Base-by-base conservation (phyloP, 2,888 invertebrate genomes). In the Fissipunctia ypsillon region DNA sequence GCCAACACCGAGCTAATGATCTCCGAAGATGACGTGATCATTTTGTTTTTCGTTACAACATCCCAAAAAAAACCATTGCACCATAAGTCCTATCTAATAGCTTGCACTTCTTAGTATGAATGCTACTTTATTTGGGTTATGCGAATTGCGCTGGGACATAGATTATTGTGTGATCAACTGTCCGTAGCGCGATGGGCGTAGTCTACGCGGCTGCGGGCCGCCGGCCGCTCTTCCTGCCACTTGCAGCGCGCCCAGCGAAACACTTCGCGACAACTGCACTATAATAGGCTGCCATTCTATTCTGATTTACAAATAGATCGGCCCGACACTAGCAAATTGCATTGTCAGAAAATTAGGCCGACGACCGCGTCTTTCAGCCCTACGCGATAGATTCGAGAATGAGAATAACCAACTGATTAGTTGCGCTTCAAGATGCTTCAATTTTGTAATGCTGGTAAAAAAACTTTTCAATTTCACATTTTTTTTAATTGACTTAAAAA, bases 241-340 rank as follows among this genome's bases (percentile, higher is more conserved):
- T 41, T 61, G 68, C 60, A 54, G 10, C n/a, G 43, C 22, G 28
- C 2, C 16, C 25, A 59, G 16, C 19, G 14, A 31, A 19, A 28
- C 31, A 43, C 25, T 73, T 45, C 12, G 25, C 12, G 14, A 45
- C 54, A 54, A 54, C 38, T 74, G 75, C 75, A 68, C 25, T 68
- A 41, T 68, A 48, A 28, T 48, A 67, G 45, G 31, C 38, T 38
- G 25, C 28, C 45, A 68, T 68, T 75, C 28, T 61, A 74, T 61
- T 48, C 38, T 31, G 38, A 74, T 59, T 59, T 54, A 45, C n/a
- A 43, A 60, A 54, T 69, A 61, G 69, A 31, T 54, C 60, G 16
- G 6, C 7, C 52, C 22, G 52, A 59, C 59, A 43, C 41, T 65
- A 14, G 41, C 19, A n/a, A 22, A 31, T 31, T 43, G 22, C 57